phyloP scores from a whole-genome alignment of 2,797 vertebrate genomes.

The Enteromius fasciolatus region DNA sequence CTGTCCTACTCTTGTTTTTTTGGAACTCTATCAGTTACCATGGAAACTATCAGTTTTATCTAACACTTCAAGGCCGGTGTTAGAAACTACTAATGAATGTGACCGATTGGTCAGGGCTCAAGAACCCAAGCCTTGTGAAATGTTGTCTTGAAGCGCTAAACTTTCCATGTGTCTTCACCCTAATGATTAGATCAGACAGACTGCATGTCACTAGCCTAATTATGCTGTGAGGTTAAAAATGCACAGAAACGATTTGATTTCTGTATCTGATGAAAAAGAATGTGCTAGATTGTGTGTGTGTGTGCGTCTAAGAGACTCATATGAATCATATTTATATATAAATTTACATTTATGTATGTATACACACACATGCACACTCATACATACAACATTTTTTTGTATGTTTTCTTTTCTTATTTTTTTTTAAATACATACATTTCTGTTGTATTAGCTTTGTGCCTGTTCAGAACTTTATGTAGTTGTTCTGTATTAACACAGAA shows the following conservation, averaged over 20 bases:
- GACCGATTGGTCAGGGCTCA: neutral
- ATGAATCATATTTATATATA: no score
- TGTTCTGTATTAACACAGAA: neutral
- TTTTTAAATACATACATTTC: neutral
- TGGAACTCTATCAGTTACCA: conserved; percentile 30
- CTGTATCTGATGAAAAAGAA: neutral
- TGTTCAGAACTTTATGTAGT: neutral
- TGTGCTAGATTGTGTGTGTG: neutral
- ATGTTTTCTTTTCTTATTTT: neutral
- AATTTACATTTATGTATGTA: no score
- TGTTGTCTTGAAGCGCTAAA: neutral
- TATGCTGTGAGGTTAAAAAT: neutral
- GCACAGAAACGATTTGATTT: neutral
- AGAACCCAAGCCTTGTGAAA: conserved; percentile 12
- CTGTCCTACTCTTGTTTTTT: conserved; percentile 3
- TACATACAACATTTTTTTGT: neutral
- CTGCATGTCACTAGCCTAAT: neutral
- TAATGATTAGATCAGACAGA: conserved; percentile 1
- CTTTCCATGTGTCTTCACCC: conserved; percentile 1
- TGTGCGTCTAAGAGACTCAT: no score
- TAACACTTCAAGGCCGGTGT: neutral
- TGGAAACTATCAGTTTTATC: conserved; percentile 31
- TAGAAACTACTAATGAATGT: conserved; percentile 26
- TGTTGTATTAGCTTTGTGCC: neutral
- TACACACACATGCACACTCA: no score